Percentiles rank a stretch among this genome's conserved stretches.
These are phyloP conservation scores for Hypanus sabinus DNA, from an alignment of 2,113 vertebrate species.

Conservation along the genomic window DNA sequence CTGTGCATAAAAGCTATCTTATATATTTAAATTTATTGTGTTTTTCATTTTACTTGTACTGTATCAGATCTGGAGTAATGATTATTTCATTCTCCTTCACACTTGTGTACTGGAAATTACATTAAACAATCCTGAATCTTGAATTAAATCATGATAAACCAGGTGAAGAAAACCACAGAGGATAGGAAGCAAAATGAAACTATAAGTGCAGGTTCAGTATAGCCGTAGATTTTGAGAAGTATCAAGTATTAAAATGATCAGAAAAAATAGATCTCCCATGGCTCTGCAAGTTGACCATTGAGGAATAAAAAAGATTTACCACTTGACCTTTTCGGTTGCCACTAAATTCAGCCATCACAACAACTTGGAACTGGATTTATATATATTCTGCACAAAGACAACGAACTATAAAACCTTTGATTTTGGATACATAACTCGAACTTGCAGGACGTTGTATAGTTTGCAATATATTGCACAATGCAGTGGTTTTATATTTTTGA, in stretches of 20 bases:
- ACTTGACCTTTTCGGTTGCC: not conserved
- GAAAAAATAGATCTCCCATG: not conserved
- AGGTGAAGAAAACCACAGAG: not conserved
- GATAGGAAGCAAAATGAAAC: not conserved
- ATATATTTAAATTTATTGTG: too few species aligned
- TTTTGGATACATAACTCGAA: not conserved
- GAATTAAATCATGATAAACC: not conserved
- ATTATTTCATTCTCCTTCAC: too few species aligned
- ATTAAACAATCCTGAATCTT: too few species aligned
- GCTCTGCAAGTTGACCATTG: not conserved
- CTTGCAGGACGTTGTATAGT: not conserved
- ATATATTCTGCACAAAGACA: constrained; percentile 20
- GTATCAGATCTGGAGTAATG: too few species aligned
- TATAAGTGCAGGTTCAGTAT: not conserved
- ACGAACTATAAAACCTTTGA: not conserved
- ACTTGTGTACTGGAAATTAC: too few species aligned
- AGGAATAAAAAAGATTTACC: constrained; percentile 23
- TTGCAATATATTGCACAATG: not conserved
- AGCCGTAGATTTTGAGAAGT: not conserved
- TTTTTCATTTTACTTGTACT: too few species aligned
- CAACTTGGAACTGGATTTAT: not conserved
- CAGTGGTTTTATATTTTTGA: not conserved
- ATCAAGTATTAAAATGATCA: not conserved
- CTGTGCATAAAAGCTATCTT: too few species aligned
- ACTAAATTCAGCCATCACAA: constrained; percentile 5